Conservation (phyloP, 2,113 vertebrate species). For the Mesembrinibis cayennensis region DNA sequence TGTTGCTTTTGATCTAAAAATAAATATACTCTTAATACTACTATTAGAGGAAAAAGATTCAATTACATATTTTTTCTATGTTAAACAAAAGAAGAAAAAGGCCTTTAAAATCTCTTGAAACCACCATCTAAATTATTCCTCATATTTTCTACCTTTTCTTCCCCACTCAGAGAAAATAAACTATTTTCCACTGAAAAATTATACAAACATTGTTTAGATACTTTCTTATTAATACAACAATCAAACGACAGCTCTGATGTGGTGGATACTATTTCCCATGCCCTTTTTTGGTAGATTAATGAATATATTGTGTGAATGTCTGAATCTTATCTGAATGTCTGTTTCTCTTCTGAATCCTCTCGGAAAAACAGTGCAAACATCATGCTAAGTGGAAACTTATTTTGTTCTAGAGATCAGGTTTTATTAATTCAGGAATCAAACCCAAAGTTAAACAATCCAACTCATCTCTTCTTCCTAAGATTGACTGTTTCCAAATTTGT, state of each 20-base stretch:
- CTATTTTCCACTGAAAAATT: not conserved
- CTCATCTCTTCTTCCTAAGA: not conserved
- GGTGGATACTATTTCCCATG: not conserved
- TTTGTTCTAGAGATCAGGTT: not conserved
- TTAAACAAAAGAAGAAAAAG: not conserved
- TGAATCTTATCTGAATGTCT: not conserved
- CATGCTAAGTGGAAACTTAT: not conserved
- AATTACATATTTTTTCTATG: not conserved
- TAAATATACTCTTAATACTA: not conserved
- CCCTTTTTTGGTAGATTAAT: not conserved
- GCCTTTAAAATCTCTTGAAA: not conserved
- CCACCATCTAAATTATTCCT: not conserved
- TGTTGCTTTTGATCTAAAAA: not conserved
- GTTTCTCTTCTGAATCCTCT: not conserved
- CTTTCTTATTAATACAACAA: not conserved
- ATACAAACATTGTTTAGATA: not conserved
- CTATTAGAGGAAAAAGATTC: not conserved
- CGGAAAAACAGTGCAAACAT: not conserved
- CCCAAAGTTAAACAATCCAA: not conserved
- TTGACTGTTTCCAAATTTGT: not conserved
- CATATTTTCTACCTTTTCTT: not conserved
- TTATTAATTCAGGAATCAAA: not conserved
- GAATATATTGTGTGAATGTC: not conserved
- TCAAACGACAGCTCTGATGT: not conserved
- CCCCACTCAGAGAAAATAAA: rapidly evolving